Conservation (phyloP, 1,140 invertebrate species). For the Tribolium castaneum region DNA sequence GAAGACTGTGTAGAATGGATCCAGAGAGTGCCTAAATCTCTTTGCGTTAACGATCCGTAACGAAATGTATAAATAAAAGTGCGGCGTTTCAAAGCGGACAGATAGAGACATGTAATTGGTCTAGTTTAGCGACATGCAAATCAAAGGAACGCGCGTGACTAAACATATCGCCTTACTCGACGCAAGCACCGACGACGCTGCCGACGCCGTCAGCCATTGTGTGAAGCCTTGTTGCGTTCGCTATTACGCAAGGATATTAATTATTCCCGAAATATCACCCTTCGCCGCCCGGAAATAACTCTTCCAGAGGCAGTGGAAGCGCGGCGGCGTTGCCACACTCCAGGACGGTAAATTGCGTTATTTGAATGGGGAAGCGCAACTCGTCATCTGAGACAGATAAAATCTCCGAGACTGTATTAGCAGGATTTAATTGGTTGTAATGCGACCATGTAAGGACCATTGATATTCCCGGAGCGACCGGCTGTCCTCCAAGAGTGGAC, state of each 20-base stretch:
- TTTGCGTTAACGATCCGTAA: constrained; percentile 53
- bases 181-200: constrained; percentile 34
- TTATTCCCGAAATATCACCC: constrained; percentile 41
- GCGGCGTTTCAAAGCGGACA: constrained; percentile 56
- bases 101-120: constrained; percentile 58
- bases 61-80: constrained; percentile 57
- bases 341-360: background rate
- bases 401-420: constrained; percentile 21
- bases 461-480: background rate
- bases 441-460: constrained; percentile 26
- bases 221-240: constrained; percentile 38
- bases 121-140: constrained; percentile 60
- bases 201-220: constrained; percentile 42
- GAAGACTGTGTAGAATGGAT: constrained; percentile 26
- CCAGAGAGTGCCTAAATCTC: constrained; percentile 32
- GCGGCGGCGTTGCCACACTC: background rate
- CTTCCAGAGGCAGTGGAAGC: background rate
- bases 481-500: background rate
- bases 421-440: constrained; percentile 18
- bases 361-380: background rate
- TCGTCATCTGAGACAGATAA: constrained; percentile 19
- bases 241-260: constrained; percentile 52
- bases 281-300: constrained; percentile 9
- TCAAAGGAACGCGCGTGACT: constrained; percentile 58
- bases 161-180: constrained; percentile 58